Base-by-base conservation (phyloP, 1,140 invertebrate species). In the Mesaphorura yosii region DNA sequence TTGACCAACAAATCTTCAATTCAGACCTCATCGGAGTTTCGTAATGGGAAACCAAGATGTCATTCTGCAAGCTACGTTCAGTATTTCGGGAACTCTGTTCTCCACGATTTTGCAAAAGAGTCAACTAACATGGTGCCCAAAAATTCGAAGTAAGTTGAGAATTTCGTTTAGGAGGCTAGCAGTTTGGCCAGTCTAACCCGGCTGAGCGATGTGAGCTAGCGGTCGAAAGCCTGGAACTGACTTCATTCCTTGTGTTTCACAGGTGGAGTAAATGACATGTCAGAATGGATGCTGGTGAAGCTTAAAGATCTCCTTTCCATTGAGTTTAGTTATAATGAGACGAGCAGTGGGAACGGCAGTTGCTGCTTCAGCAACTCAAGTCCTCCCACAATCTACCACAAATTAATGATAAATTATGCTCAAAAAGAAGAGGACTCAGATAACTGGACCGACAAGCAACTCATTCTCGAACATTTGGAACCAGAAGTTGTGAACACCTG, bases 91-190 rank as follows among this genome's bases (percentile, higher is more conserved):
- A 23, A 40, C 26, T 27, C 53, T 53, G 23, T 44, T 51, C 23
- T 54, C 53, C n/a, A 53, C 58, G 26, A 26, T 53, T 5, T 20
- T 62, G 7, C 58, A 46, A 38, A 37, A 58, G 10, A 55, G 58
- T 47, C 59, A 62, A 45, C 31, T 62, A 5, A 58, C 59, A 53
- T 62, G 59, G 59, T 62, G 59, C 28, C 59, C 59, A 1, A n/a
- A n/a, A n/a, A n/a, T n/a, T n/a, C 27, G 48, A 41, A 58, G 55
- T 12, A 23, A 41, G 39, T 44, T 40, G 47, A 17, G 40, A 7
- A 41, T 17, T 20, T 7, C 22, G 7, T 7, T 10, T 10, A 41
- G 6, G 6, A 41, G 6, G 6, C 40, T 10, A 6, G 22, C 10
- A 12, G 7, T 12, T 12, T 12, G 7, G 7, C 10, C 7, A 41